A percentile compares a stretch with the other conserved stretches of the same genome.
Evolutionary conservation across 2,113 vertebrate genomes (phyloP).

Genomic region (Regulus satrapa): DNA sequence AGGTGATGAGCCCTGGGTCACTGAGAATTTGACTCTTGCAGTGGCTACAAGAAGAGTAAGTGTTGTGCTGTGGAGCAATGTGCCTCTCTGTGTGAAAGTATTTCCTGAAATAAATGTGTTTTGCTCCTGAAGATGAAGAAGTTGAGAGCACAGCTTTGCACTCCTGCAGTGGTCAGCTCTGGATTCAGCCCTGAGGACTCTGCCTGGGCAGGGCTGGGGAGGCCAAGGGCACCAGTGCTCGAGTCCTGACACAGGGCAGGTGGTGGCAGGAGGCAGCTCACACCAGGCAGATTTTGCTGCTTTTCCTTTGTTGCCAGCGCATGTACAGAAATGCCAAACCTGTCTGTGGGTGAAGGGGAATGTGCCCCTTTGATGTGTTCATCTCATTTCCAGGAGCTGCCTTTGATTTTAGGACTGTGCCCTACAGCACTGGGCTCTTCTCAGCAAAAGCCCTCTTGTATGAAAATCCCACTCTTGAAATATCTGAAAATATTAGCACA

Average conservation of each 20-base stretch:
- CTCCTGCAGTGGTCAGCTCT: rapidly evolving
- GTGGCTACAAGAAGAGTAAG: background rate
- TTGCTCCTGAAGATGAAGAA: background rate
- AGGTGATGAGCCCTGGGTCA: background rate
- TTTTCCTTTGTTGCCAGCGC: background rate
- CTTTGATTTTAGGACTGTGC: background rate
- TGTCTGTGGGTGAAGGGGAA: background rate
- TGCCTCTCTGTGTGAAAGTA: background rate
- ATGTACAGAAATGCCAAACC: background rate
- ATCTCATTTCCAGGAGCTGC: background rate
- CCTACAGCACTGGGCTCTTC: background rate
- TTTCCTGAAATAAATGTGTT: background rate
- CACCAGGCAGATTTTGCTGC: background rate
- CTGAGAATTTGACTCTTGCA: background rate
- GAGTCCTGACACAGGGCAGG: background rate
- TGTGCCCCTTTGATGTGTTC: background rate
- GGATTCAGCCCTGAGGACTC: background rate
- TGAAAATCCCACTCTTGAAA: background rate
- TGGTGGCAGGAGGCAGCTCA: background rate
- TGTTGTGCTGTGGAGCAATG: rapidly evolving
- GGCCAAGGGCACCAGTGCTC: background rate
- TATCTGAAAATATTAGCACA: background rate
- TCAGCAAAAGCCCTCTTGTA: background rate
- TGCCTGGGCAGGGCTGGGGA: background rate
- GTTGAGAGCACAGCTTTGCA: background rate